phyloP scores from a whole-genome alignment of 2,113 vertebrate species.

The Dascyllus trimaculatus region DNA sequence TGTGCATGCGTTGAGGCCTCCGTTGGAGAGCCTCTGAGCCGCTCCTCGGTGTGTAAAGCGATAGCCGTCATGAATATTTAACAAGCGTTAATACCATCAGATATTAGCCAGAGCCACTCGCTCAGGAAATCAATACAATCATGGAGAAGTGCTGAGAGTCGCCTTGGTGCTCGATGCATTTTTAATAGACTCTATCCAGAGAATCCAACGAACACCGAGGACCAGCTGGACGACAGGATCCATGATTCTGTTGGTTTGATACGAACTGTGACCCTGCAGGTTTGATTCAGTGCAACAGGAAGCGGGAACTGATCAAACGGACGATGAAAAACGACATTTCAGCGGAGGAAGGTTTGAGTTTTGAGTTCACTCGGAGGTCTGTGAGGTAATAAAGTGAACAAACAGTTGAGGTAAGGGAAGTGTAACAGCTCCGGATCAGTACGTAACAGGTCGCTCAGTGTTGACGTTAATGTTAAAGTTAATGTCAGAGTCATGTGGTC shows the following conservation, averaged over 20 bases:
- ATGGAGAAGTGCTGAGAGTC: slow-evolving; percentile 67
- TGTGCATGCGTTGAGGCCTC: no score
- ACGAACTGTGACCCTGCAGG: no score
- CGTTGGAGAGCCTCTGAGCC: background rate
- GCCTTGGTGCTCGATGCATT: slow-evolving; percentile 48
- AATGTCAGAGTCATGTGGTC: no score
- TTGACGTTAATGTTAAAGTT: no score
- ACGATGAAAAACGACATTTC: background rate
- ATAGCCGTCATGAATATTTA: slow-evolving; percentile 72
- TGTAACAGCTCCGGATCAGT: background rate
- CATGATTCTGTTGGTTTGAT: no score
- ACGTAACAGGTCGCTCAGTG: no score
- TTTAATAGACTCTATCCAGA: slow-evolving; percentile 54
- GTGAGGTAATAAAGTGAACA: background rate
- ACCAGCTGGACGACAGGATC: no score
- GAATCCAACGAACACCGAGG: background rate
- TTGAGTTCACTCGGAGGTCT: no score
- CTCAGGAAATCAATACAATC: slow-evolving; percentile 69
- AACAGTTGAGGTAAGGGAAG: background rate
- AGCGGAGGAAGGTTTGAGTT: no score
- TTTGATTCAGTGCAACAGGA: background rate
- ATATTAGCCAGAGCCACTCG: slow-evolving; percentile 39
- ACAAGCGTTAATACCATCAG: slow-evolving; percentile 61
- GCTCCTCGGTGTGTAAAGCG: slow-evolving; percentile 45
- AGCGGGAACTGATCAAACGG: slow-evolving; percentile 2